Base-by-base conservation (phyloP, 2,888 invertebrate species). In the Ectemnius continuus region DNA sequence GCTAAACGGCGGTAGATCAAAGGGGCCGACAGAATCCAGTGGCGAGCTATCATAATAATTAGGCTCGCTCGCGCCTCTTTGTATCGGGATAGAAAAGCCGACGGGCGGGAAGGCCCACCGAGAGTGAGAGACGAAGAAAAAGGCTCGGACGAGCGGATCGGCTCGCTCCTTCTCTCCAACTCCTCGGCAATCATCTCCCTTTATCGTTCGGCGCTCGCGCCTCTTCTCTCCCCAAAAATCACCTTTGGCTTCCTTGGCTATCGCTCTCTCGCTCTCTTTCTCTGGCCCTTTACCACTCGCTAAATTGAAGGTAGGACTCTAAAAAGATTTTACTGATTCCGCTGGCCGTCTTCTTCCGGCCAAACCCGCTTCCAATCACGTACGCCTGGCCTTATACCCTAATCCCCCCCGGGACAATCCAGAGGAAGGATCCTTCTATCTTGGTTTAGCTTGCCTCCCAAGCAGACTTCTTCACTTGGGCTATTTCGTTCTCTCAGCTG, bases 11-110 rank as follows among this genome's bases (percentile, higher is more conserved):
- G 85, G 84, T 79, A 88, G 89, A 90, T 90, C 88, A 90, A 90
- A 90, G 87, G 84, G 73, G 86, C 90, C 90, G 90, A 88, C 89
- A 85, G 87, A 89, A 91, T 90, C 87, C 90, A 87, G 88, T 90
- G 89, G 90, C 89, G 87, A 90, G 88, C 90, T 91, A 91, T 91
- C 90, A 90, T 90, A 90, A 90, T 91, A 90, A 91, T 91, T 90
- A 90, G 87, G 89, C 87, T 84, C 87, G 88, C 90, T 90, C 89
- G 89, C 89, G 89, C 89, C 89, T 89, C 90, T 90, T 90, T 90
- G 90, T 89, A 89, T 88, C 87, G 87, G 88, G 87, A 88, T 89
- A 88, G 89, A 84, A 87, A 87, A 88, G 90, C 90, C 90, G 89
- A 88, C 87, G 84, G 84, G 85, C 83, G 36, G 36, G 36, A 36